phyloP scores from a whole-genome alignment of 1,140 invertebrate genomes.

The Magallana angulata region DNA sequence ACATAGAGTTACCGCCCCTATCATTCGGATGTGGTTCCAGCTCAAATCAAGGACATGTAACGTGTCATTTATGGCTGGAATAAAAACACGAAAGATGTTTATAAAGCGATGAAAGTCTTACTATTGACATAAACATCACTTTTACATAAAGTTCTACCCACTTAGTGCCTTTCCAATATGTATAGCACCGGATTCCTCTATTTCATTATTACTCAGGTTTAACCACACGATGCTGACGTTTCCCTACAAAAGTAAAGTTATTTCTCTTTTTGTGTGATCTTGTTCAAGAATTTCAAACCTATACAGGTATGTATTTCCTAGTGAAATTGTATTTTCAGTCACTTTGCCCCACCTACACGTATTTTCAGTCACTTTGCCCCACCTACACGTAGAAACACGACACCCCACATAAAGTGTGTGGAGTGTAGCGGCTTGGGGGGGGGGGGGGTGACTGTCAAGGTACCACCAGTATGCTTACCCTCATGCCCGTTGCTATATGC shows the following conservation, averaged over 20 bases:
- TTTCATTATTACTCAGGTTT: slow-evolving; percentile 74
- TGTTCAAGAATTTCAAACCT: too few species aligned
- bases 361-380: too few species aligned
- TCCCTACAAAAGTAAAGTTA: slow-evolving; percentile 53
- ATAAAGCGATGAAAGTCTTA: too few species aligned
- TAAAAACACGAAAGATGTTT: not conserved
- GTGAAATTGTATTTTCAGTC: too few species aligned
- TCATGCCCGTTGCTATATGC: slow-evolving; percentile 65
- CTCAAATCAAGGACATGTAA: slow-evolving; percentile 75
- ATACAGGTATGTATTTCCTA: too few species aligned
- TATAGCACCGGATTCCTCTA: slow-evolving; percentile 68
- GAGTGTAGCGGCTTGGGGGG: too few species aligned
- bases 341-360: too few species aligned
- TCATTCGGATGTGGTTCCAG: slow-evolving; percentile 77
- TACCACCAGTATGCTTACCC: slow-evolving; percentile 57
- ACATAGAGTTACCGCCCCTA: slow-evolving; percentile 74
- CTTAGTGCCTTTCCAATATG: slow-evolving; percentile 69
- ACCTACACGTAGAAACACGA: too few species aligned
- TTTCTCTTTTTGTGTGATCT: too few species aligned
- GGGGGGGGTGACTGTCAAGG: too few species aligned
- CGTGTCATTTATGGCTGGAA: slow-evolving; percentile 70
- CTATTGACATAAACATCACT: too few species aligned
- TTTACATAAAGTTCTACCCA: slow-evolving; percentile 46
- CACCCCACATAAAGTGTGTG: too few species aligned
- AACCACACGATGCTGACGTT: slow-evolving; percentile 68